Conservation (phyloP, 2,113 vertebrate genomes). For the Rissa tridactyla region DNA sequence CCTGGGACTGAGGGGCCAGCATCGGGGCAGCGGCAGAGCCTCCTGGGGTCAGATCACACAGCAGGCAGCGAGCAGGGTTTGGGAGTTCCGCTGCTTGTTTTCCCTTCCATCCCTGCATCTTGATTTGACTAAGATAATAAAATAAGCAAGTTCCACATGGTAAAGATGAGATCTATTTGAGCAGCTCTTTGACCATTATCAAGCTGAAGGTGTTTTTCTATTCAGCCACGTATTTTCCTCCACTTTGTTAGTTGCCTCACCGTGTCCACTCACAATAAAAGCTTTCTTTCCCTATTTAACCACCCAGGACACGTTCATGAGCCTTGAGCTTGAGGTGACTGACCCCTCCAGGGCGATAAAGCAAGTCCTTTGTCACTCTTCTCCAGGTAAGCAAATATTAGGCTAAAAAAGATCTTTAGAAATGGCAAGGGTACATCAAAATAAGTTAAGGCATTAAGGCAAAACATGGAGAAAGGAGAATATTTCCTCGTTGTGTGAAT, state of each 20-base stretch:
- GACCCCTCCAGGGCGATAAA: not conserved
- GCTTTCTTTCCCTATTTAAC: not conserved
- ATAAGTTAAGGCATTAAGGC: not conserved
- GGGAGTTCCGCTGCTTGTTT: not conserved
- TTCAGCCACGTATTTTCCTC: not conserved
- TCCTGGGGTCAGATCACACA: not conserved
- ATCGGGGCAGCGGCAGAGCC: not conserved
- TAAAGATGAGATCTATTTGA: not conserved
- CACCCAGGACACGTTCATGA: not conserved
- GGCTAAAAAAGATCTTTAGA: not conserved
- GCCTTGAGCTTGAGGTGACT: not conserved
- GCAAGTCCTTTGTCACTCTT: not conserved
- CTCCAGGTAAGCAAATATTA: not conserved
- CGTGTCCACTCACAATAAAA: not conserved
- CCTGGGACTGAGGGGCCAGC: fast-evolving
- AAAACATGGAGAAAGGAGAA: not conserved
- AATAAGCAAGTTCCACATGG: not conserved
- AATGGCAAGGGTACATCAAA: not conserved
- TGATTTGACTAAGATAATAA: not conserved
- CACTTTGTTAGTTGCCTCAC: not conserved
- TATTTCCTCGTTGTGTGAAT: not conserved
- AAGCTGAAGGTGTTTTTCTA: not conserved
- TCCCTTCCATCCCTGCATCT: not conserved
- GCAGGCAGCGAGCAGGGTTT: not conserved
- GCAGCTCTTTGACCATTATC: not conserved